Evolutionary conservation across 2,888 invertebrate species (phyloP), one percentile per base, ranked within the genome.

Genomic region (Piscicola geometra): DNA sequence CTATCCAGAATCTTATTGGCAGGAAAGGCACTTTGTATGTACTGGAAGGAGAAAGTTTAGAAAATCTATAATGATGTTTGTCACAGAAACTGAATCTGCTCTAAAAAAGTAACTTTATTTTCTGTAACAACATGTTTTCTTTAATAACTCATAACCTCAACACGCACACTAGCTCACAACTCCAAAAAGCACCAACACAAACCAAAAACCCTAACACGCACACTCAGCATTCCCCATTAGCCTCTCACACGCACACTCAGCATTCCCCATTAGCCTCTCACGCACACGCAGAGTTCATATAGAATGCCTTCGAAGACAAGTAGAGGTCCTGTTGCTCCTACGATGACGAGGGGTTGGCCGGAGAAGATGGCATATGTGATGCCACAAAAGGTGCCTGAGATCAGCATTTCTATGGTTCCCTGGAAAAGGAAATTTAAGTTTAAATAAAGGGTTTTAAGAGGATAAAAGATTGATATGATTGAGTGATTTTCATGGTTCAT

Each of bases 1-100:
- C 98, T 78, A 98, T 93, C 92, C 97, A 99, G 84, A 96, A 91
- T 78, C 95, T 90, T 85, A 98, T 93, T 1, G 93, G 91, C 89
- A 98, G 90, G 84, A 96, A 99, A 83, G 94, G 90, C 91, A 94
- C 92, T n/a, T 89, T 90, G 79, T 90, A 88, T 80, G 89, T 89
- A 74, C 90, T 90, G 83, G 68, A 81, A 36, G 28, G 52, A 25
- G n/a, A n/a, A n/a, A n/a, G n/a, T n/a, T n/a, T n/a, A n/a, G n/a
- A n/a, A n/a, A n/a, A n/a, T n/a, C n/a, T n/a, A n/a, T n/a, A n/a
- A n/a, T n/a, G n/a, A n/a, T n/a, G n/a, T n/a, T n/a, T n/a, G n/a
- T n/a, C n/a, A n/a, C n/a, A n/a, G n/a, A n/a, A n/a, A n/a, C n/a
- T n/a, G n/a, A n/a, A n/a, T n/a, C n/a, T n/a, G n/a, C n/a, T n/a